Conservation (phyloP, 2,797 vertebrate species). For the Manis javanica region DNA sequence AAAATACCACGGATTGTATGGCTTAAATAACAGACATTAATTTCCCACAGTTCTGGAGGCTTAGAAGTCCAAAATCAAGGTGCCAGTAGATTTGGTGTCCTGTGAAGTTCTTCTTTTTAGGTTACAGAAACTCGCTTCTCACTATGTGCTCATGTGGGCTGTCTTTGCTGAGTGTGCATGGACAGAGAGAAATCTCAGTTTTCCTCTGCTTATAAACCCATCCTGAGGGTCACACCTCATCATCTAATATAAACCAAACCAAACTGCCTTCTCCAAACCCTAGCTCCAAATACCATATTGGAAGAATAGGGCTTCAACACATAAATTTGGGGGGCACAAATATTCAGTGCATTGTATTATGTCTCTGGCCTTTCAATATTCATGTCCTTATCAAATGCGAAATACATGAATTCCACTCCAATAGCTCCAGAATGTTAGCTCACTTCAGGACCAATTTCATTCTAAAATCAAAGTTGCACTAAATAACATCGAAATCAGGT, state of each 20-base stretch:
- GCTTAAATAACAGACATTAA: not conserved
- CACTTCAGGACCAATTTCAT: not conserved
- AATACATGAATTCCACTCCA: not conserved
- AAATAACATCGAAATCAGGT: not conserved
- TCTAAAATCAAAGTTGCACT: not conserved
- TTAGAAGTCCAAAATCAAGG: not conserved
- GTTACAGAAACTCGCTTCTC: not conserved
- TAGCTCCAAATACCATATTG: not conserved
- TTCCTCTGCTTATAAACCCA: not conserved
- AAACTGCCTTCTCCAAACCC: not conserved
- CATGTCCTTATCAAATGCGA: not conserved
- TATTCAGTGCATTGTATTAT: not conserved
- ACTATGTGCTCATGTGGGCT: not conserved
- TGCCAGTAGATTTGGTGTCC: not conserved
- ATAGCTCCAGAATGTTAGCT: not conserved
- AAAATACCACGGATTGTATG: not conserved
- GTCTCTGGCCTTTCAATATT: not conserved
- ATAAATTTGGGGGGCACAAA: not conserved
- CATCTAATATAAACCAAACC: not conserved
- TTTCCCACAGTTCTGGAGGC: not conserved
- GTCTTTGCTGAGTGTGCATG: not conserved
- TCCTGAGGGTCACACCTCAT: not conserved
- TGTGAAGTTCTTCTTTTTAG: not conserved
- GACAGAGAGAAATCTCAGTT: not conserved
- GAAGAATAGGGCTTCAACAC: not conserved